Base-by-base conservation (phyloP, 2,113 vertebrate genomes). In the Tragelaphus strepsiceros region DNA sequence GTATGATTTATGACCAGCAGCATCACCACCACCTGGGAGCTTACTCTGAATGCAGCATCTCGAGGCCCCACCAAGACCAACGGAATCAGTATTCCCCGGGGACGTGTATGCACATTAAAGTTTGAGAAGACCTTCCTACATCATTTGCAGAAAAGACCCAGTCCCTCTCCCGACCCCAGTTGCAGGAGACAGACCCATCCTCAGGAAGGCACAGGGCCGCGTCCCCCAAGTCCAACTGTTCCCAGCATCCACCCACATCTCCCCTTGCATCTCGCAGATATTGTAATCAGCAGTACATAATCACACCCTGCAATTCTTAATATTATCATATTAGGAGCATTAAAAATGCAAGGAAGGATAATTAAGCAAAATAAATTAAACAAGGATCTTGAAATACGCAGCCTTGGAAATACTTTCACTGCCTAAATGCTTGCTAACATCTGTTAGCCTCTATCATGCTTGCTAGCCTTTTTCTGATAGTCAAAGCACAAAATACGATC, bases 291-390 rank as follows among this genome's bases (percentile, higher is more conserved):
- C 39, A 14, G 7, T 7, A 9, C 78, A n/a, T 78, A 92, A 78
- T 54, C 59, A 83, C 28, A 46, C 56, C 0, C 1, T 22, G 88
- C 49, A 84, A n/a, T 85, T 92, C 96, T 94, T 94, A 88, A 91
- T 56, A 46, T 78, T 30, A 85, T 90, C 83, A 80, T 90, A 96
- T 93, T 81, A 94, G 93, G 84, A 43, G 91, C 91, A 90, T 94
- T 97, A 97, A 98, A 97, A 97, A 98, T 94, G 97, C 97, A 98
- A 97, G 98, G 93, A 97, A 90, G 90, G 96, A 95, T 90, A 96
- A 97, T 96, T 89, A 97, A 96, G 97, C 96, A 83, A 80, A 97
- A 96, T 90, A 97, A 97, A 97, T 97, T 96, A 88, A 97, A 90
- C 43, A 54, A 91, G 80, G 86, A 93, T 92, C 97, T 97, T 93